These are phyloP conservation scores for Thymelicus lineola DNA, from an alignment of 2,888 invertebrate genomes.

Conservation along the genomic window DNA sequence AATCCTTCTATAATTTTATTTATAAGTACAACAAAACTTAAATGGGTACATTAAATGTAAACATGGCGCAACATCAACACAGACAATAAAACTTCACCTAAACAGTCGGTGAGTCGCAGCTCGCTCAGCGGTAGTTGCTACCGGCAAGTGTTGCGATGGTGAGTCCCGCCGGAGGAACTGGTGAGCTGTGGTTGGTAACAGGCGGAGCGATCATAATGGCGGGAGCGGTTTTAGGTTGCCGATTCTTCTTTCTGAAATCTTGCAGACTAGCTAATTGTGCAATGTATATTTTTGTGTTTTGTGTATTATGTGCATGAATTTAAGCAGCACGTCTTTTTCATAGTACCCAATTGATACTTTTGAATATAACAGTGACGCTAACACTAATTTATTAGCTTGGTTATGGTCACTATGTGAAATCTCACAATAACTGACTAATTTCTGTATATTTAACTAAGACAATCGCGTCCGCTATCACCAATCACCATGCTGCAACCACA, in stretches of 20 bases:
- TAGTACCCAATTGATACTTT: too few species aligned
- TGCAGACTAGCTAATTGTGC: too few species aligned
- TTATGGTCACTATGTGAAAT: too few species aligned
- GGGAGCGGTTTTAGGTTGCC: not conserved
- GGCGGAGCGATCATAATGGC: not conserved
- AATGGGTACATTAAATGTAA: not conserved
- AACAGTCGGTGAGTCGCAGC: constrained; percentile 23
- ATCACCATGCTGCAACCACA: too few species aligned
- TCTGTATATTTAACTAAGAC: not conserved
- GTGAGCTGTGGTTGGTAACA: not conserved
- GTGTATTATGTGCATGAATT: too few species aligned
- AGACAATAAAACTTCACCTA: constrained; percentile 5
- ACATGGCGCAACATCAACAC: not conserved
- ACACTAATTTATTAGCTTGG: too few species aligned
- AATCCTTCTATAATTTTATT: too few species aligned
- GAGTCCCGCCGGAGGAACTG: constrained; percentile 32
- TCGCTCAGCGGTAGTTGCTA: constrained; percentile 38
- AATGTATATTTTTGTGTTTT: too few species aligned
- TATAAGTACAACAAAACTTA: not conserved
- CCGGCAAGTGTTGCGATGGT: constrained; percentile 38
- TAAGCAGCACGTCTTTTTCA: too few species aligned
- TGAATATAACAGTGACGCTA: too few species aligned
- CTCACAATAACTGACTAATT: too few species aligned
- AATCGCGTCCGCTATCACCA: too few species aligned
- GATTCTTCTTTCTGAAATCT: not conserved